Percentiles rank a stretch among this genome's conserved stretches.
Conservation (phyloP, 1,140 invertebrate species). For the Brachionus sp. region DNA sequence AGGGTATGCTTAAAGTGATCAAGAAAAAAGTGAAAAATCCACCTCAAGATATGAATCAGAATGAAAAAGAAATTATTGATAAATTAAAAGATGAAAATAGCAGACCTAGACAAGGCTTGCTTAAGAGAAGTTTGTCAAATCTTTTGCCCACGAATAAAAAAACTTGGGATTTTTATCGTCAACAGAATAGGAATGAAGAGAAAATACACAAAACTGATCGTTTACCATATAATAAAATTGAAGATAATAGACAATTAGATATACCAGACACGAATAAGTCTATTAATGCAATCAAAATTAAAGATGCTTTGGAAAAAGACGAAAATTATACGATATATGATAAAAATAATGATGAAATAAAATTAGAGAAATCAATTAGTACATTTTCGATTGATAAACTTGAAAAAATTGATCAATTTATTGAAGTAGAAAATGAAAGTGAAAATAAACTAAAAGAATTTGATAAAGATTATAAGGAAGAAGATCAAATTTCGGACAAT, state of each 20-base stretch:
- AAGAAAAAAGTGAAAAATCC: background rate
- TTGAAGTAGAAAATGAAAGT: background rate
- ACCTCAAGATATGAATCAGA: background rate
- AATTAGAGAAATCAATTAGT: background rate
- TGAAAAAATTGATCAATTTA: background rate
- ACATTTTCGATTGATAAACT: background rate
- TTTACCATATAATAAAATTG: no score
- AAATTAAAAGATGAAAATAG: background rate
- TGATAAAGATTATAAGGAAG: background rate
- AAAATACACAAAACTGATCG: background rate
- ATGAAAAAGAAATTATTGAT: background rate
- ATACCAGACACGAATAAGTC: background rate
- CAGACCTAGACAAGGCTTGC: background rate
- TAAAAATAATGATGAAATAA: background rate
- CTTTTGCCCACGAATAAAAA: background rate
- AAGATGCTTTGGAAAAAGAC: background rate
- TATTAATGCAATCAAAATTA: background rate
- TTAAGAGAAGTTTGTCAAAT: background rate
- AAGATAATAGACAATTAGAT: background rate
- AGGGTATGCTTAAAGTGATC: no score
- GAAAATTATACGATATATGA: no score
- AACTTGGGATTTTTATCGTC: background rate
- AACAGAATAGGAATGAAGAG: background rate
- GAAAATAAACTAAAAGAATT: background rate
- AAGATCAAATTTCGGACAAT: background rate